Evolutionary conservation across 2,888 invertebrate genomes (phyloP).

Genomic region (Exephanes ischioxanthus): DNA sequence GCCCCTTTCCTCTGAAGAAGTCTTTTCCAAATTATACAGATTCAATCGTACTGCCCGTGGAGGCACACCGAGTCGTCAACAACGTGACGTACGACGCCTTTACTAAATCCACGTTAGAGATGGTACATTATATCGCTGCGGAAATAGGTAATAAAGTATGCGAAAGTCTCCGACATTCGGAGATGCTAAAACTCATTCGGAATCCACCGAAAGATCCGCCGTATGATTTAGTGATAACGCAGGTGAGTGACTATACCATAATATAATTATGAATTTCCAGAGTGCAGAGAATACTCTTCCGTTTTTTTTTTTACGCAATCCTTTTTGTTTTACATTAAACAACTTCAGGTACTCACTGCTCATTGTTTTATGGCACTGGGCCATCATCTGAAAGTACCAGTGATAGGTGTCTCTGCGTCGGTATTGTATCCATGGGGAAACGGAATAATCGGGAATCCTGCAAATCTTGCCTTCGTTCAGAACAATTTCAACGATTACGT

Average conservation of each 20-base stretch:
- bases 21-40: constrained; percentile 67
- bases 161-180: constrained; percentile 67
- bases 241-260: constrained; percentile 62
- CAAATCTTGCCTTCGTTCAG: constrained; percentile 75
- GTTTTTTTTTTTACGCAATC: not conserved
- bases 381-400: constrained; percentile 75
- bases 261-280: not conserved
- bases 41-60: constrained; percentile 59
- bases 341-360: constrained; percentile 75
- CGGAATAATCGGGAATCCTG: constrained; percentile 75
- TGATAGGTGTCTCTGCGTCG: constrained; percentile 75
- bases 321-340: not conserved
- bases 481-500: constrained; percentile 69
- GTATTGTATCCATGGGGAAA: constrained; percentile 77
- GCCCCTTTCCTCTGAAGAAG: constrained; percentile 66
- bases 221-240: constrained; percentile 73
- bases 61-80: constrained; percentile 54
- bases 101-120: constrained; percentile 42
- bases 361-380: constrained; percentile 78
- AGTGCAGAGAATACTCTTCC: not conserved
- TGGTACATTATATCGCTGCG: constrained; percentile 57
- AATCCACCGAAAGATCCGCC: constrained; percentile 74
- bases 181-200: constrained; percentile 70
- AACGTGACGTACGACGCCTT: constrained; percentile 61
- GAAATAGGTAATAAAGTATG: constrained; percentile 70